Evolutionary conservation across 2,888 invertebrate species (phyloP).

Genomic region (Fragum sueziense): DNA sequence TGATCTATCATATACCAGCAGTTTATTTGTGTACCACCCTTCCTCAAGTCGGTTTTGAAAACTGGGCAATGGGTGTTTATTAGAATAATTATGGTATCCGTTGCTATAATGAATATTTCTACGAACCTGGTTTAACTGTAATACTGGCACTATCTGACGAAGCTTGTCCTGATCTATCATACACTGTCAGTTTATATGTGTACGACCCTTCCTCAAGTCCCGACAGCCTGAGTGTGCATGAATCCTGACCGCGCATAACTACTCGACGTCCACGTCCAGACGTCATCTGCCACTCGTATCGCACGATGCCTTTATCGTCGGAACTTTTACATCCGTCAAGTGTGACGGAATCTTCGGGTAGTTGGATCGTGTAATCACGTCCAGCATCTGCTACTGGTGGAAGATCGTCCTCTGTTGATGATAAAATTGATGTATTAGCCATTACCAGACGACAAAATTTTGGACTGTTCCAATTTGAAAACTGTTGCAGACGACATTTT

Average conservation of each 20-base stretch:
- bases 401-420: conserved; percentile 86
- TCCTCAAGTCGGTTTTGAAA: conserved; percentile 25
- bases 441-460: no score
- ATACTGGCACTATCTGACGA: conserved; percentile 93
- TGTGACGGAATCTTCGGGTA: conserved; percentile 90
- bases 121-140: conserved; percentile 89
- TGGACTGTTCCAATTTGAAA: no score
- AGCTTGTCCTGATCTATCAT: conserved; percentile 93
- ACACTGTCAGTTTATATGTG: conserved; percentile 91
- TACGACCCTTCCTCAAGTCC: conserved; percentile 36
- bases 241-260: neutral
- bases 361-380: conserved; percentile 89
- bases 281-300: conserved; percentile 89
- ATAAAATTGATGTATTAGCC: no score
- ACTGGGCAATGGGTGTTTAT: no score
- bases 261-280: conserved; percentile 25
- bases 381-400: conserved; percentile 95
- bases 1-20: conserved; percentile 95
- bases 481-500: no score
- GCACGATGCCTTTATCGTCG: conserved; percentile 93
- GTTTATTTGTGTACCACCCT: conserved; percentile 85
- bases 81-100: no score
- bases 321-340: conserved; percentile 92
- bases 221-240: conserved; percentile 13
- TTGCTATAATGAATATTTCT: no score